These are phyloP conservation scores for Tipula vernalis DNA, from an alignment of 2,888 invertebrate species.

Conservation along the genomic window DNA sequence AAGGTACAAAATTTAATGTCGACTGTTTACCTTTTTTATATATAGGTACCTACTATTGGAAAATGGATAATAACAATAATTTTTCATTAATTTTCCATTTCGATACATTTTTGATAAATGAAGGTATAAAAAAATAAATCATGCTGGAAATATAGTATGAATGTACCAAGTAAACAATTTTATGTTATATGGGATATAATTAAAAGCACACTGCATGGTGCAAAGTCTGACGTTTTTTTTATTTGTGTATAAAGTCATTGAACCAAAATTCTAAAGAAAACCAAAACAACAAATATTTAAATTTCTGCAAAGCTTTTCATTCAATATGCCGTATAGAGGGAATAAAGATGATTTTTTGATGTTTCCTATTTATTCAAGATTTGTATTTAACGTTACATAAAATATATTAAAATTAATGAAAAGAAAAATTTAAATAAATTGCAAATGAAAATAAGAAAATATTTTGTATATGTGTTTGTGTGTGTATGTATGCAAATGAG, in stretches of 20 bases:
- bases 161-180: neutral
- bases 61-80: neutral
- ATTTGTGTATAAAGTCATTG: neutral
- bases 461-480: neutral
- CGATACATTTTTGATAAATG: neutral
- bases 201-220: neutral
- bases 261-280: neutral
- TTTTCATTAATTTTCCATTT: constrained; percentile 4
- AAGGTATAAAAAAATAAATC: neutral
- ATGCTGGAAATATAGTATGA: neutral
- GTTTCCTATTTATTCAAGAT: neutral
- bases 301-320: neutral
- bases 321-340: neutral
- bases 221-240: neutral
- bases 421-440: neutral
- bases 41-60: neutral
- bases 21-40: neutral
- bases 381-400: neutral
- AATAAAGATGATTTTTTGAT: neutral
- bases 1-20: neutral
- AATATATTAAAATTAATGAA: neutral
- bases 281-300: neutral
- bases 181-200: neutral
- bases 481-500: neutral
- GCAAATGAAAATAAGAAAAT: neutral